These are phyloP conservation scores for Chrysemys picta DNA, from an alignment of 2,113 vertebrate genomes.

Conservation along the genomic window DNA sequence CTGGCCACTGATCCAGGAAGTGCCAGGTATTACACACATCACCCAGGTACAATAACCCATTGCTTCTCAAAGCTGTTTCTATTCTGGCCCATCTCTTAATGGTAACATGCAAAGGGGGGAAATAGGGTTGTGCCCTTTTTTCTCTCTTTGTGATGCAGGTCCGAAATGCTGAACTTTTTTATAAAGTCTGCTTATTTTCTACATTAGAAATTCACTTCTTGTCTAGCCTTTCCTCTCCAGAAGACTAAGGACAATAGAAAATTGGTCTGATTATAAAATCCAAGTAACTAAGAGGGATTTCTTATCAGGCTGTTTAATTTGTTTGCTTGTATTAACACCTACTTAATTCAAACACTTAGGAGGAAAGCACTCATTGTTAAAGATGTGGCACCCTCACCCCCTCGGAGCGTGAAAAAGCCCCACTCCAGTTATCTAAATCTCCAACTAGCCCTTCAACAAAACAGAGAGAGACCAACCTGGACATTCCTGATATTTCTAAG, in stretches of 20 bases:
- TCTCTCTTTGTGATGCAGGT: neutral
- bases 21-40: neutral
- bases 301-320: neutral
- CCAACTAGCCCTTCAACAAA: neutral
- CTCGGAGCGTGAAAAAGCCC: neutral
- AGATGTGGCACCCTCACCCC: neutral
- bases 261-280: neutral
- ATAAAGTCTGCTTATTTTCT: neutral
- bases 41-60: neutral
- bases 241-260: neutral
- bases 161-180: neutral
- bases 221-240: rapidly evolving
- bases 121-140: neutral
- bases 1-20: neutral
- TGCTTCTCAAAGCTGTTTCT: neutral
- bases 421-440: neutral
- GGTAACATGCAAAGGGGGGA: neutral
- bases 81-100: neutral
- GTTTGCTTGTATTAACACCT: neutral
- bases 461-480: neutral
- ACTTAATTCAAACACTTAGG: neutral
- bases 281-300: neutral
- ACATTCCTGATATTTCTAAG: neutral
- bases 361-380: neutral
- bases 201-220: conserved; percentile 11